A percentile compares a stretch with the other conserved stretches of the same genome.
These are phyloP conservation scores for Notiomystis cincta DNA, from an alignment of 2,113 vertebrate species.

Conservation along the genomic window DNA sequence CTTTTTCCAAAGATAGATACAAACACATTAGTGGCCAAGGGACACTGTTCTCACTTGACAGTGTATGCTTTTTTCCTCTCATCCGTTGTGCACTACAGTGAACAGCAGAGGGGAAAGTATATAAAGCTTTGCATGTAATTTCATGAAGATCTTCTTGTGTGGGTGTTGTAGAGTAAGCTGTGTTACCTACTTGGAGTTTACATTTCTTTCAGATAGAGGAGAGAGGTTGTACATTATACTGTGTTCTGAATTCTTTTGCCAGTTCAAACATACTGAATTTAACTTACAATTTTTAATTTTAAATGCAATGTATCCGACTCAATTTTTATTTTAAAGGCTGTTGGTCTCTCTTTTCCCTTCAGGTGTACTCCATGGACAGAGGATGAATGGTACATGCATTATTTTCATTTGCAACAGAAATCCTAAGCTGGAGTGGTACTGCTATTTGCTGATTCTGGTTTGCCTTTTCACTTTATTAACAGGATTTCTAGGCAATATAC, in stretches of 20 bases:
- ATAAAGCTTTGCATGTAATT: not conserved
- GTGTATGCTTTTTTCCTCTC: not conserved
- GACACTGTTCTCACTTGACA: not conserved
- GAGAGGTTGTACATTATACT: not conserved
- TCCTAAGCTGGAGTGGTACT: conserved; percentile 68
- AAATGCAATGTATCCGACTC: not conserved
- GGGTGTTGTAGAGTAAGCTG: not conserved
- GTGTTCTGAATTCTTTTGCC: not conserved
- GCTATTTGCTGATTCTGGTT: conserved; percentile 71
- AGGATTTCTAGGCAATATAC: conserved; percentile 77
- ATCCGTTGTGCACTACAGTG: fast-evolving
- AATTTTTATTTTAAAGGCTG: not conserved
- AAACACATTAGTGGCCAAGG: not conserved
- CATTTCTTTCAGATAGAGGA: not conserved
- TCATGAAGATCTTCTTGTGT: not conserved
- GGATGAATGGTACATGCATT: conserved; percentile 27
- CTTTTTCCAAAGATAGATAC: not conserved
- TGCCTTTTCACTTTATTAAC: conserved; percentile 63
- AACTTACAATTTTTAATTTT: not conserved
- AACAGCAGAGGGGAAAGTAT: not conserved
- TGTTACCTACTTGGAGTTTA: not conserved
- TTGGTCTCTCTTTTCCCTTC: conserved; percentile 28
- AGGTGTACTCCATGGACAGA: not conserved
- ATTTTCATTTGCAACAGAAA: conserved; percentile 63
- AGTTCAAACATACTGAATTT: not conserved